Percentiles rank a stretch among this genome's conserved stretches.
Evolutionary conservation across 37 sponge, comb jelly and placozoan genomes (phyloP).

Genomic region (Ephydatia muelleri): DNA sequence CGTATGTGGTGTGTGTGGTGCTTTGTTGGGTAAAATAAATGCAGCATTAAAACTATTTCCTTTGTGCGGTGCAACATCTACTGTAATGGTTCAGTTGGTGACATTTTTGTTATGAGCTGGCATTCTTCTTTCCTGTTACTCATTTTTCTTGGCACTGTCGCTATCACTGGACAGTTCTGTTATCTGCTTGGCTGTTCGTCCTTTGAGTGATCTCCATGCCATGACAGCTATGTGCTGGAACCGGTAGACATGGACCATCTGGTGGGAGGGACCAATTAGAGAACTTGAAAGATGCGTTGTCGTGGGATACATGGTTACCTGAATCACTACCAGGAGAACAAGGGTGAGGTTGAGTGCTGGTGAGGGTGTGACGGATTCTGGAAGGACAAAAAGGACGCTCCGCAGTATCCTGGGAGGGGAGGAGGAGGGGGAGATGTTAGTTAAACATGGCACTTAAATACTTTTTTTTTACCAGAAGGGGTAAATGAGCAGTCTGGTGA

Average conservation of each 20-base stretch:
- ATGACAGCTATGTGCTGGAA: conserved; percentile 36
- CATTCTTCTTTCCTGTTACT: too few relatives aligned
- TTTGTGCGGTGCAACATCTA: too few relatives aligned
- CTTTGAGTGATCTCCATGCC: neutral
- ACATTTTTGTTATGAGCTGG: too few relatives aligned
- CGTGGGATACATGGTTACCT: neutral
- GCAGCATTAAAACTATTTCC: too few relatives aligned
- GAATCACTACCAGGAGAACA: conserved; percentile 5
- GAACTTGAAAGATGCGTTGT: neutral
- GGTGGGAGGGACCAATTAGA: neutral
- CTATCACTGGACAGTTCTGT: neutral
- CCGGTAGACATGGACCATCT: conserved; percentile 63
- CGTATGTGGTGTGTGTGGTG: too few relatives aligned
- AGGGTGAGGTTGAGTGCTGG: conserved; percentile 10
- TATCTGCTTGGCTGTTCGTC: neutral
- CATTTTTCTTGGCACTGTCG: too few relatives aligned
- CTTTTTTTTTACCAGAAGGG: conserved; percentile 19
- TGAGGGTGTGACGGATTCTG: neutral
- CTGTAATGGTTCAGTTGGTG: too few relatives aligned
- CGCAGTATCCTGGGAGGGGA: conserved; percentile 6
- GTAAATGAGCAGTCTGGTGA: conserved; percentile 29
- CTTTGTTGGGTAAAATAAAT: too few relatives aligned
- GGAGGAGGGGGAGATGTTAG: neutral
- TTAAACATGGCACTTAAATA: neutral
- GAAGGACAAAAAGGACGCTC: conserved; percentile 21